Evolutionary conservation across 2,797 vertebrate genomes (phyloP).

Genomic region (Malurus leucopterus): DNA sequence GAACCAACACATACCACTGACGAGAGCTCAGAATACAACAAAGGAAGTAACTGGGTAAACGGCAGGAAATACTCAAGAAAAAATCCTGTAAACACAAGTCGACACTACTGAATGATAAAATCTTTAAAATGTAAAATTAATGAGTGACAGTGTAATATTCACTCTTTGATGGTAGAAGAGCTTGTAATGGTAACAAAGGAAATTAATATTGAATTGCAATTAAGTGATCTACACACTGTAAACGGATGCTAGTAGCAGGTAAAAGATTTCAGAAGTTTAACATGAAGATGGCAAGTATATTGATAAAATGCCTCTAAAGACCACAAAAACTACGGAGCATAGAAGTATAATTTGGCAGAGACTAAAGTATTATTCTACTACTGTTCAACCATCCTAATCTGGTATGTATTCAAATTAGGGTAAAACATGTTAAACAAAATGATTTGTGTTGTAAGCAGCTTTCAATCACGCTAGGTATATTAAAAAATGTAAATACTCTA

Average conservation of each 20-base stretch:
- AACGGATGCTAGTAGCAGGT: background rate
- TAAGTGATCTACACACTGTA: background rate
- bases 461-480: background rate
- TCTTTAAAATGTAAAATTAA: background rate
- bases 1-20: background rate
- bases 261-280: background rate
- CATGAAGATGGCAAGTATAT: background rate
- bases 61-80: background rate
- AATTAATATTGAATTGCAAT: background rate
- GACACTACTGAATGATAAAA: background rate
- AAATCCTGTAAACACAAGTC: background rate
- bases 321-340: background rate
- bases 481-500: background rate
- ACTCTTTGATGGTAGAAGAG: background rate
- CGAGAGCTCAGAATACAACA: constrained; percentile 24
- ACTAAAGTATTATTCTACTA: background rate
- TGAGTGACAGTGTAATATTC: background rate
- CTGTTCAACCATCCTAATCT: background rate
- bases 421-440: background rate
- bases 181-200: background rate
- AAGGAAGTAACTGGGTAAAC: background rate
- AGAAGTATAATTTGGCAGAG: background rate
- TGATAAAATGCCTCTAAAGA: background rate
- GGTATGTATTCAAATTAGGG: background rate
- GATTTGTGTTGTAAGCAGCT: background rate